Base-by-base conservation (phyloP, 2,888 invertebrate species). In the Apotomis capreana region DNA sequence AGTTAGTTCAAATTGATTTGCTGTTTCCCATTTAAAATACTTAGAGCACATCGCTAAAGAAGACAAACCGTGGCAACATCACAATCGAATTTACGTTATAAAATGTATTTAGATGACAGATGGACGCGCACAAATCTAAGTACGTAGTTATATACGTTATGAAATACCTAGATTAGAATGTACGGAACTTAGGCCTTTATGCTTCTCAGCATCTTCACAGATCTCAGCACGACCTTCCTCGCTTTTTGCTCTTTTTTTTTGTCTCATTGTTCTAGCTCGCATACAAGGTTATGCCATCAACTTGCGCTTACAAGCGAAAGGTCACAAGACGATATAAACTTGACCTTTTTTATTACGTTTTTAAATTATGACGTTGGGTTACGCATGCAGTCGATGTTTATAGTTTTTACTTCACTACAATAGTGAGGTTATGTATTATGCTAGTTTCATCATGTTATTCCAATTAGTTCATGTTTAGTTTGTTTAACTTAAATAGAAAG, bases 201-300 rank as follows among this genome's bases (percentile, higher is more conserved):
- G 40, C 1, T 0, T 40, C 40, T 2, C 40, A 40, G 49, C 49
- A 49, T 49, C 9, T 49, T 9, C 49, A 9, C 49, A 6, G 10
- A 49, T 49, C 8, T 49, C 49, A 10, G 49, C 49, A 15, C 65
- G 55, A 57, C 65, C 65, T 65, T 65, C 65, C 51, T 49, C 9
- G 9, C 12, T 65, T 55, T 57, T 57, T 57, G 26, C 44, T 55
- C 15, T 5, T 4, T 55, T 64, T 64, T 59, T 65, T 65, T 65
- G 36, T 44, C 13, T 55, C 57, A 65, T 65, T 65, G 65, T 65
- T 65, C 65, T 65, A 65, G 13, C 26, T 40, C 3, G 5, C n/a
- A 36, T 9, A 37, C 58, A 65, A 65, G 64, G 64, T 65, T 65
- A 57, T 54, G 64, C 64, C 64, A 65, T 65, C 54, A 65, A 44